phyloP scores from a whole-genome alignment of 2,888 invertebrate species.

The Atethmia centrago region DNA sequence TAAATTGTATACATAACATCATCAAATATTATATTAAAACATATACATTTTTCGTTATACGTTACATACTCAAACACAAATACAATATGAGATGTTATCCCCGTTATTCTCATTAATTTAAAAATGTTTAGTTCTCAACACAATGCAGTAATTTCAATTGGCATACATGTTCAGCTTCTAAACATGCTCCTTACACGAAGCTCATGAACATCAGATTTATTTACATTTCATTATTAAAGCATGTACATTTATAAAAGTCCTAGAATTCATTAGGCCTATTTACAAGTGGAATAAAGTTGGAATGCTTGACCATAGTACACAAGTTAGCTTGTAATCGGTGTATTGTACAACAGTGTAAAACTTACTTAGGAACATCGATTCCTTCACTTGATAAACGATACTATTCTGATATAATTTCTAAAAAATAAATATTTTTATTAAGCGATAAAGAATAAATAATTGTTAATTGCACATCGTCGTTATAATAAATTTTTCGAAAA shows the following conservation, averaged over 20 bases:
- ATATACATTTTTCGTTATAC: slow-evolving; percentile 90
- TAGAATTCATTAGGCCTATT: slow-evolving; percentile 89
- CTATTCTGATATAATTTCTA: slow-evolving; percentile 85
- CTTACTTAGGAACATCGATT: slow-evolving; percentile 88
- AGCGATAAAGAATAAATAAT: slow-evolving; percentile 88
- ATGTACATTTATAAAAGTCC: slow-evolving; percentile 85
- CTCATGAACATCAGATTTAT: slow-evolving; percentile 84
- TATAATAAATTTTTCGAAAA: slow-evolving; percentile 85
- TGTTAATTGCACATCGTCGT: slow-evolving; percentile 87
- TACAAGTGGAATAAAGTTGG: slow-evolving; percentile 90
- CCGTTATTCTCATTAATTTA: slow-evolving; percentile 85
- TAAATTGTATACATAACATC: slow-evolving; percentile 91
- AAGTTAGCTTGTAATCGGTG: slow-evolving; percentile 81
- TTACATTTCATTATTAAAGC: slow-evolving; percentile 87
- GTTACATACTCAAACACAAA: slow-evolving; percentile 90
- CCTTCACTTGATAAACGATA: slow-evolving; percentile 79
- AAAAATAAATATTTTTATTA: slow-evolving; percentile 88
- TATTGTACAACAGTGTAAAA: slow-evolving; percentile 83
- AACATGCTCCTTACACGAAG: slow-evolving; percentile 81
- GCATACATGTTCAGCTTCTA: slow-evolving; percentile 81
- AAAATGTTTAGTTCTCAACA: slow-evolving; percentile 84
- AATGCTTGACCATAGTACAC: slow-evolving; percentile 87
- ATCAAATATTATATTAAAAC: slow-evolving; percentile 91
- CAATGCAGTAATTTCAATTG: slow-evolving; percentile 80
- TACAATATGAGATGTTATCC: slow-evolving; percentile 90